Base-by-base conservation (phyloP, 2,888 invertebrate species). In the Tetheella fluctuosa region DNA sequence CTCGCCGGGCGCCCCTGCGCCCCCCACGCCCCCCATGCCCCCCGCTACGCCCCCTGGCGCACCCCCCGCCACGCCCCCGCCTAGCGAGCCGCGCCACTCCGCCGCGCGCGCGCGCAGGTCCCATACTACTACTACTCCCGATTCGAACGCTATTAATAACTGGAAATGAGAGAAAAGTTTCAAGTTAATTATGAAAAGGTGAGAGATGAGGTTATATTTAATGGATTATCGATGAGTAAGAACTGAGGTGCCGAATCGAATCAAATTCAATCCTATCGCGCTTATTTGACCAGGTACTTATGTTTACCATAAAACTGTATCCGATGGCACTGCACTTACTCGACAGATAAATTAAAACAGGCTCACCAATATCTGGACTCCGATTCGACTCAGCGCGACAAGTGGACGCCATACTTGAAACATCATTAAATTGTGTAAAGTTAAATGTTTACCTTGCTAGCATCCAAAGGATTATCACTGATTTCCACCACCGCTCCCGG, bases 401-500 rank as follows among this genome's bases (percentile, higher is more conserved):
- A n/a, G 6, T 5, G 39, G 7, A 6, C 39, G 39, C 39, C n/a
- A n/a, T n/a, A n/a, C 39, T n/a, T 48, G 42, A 42, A 42, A 8
- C 17, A 13, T 37, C 1, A 15, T 15, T 37, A 4, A 34, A 8
- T 39, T 10, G 4, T 39, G 39, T n/a, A 39, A n/a, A n/a, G 6
- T 39, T 2, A n/a, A 52, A 61, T 58, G 23, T 34, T 91, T 93
- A 99, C 98, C 96, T 99, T 99, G 94, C 97, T 98, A 77, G 98
- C 95, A 93, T 99, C 99, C 84, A 97, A 94, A 67, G 99, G 99
- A 94, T 98, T 99, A 94, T 99, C 99, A 93, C 98, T 97, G 84
- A 99, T 95, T 91, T 98, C 98, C 78, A 99, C 97, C 76, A 99
- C 98, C 69, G 97, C 94, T 65, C 99, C 99, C 61, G 99, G 99